Percentiles rank a stretch among this genome's conserved stretches.
phyloP scores from a whole-genome alignment of 2,888 invertebrate genomes.

The Brenthis hecate region DNA sequence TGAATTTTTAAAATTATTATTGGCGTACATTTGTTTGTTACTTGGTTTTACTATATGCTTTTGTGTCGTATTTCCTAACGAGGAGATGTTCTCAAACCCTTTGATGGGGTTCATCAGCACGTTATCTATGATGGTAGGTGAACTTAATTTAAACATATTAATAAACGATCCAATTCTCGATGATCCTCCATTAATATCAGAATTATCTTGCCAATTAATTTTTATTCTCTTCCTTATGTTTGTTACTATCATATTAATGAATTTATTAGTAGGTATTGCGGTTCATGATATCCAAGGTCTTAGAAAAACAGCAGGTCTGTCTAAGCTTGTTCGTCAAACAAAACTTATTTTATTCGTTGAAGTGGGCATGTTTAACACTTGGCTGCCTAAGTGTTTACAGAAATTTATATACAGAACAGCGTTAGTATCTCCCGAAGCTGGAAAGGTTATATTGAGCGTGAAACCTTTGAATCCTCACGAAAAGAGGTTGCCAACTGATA shows the following conservation, averaged over 20 bases:
- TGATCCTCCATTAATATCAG: constrained; percentile 87
- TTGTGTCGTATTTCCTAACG: constrained; percentile 92
- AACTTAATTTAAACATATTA: constrained; percentile 88
- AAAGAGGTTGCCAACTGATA: constrained; percentile 89
- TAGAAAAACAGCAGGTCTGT: constrained; percentile 91
- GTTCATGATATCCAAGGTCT: constrained; percentile 94
- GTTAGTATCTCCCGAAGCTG: constrained; percentile 90
- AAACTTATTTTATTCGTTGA: constrained; percentile 92
- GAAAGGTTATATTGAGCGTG: constrained; percentile 90
- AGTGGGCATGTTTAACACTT: constrained; percentile 89
- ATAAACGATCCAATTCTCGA: constrained; percentile 87
- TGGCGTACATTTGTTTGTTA: constrained; percentile 91
- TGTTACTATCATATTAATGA: constrained; percentile 93
- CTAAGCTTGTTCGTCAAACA: constrained; percentile 91
- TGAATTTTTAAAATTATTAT: constrained; percentile 90
- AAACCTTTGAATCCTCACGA: constrained; percentile 92
- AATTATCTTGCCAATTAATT: constrained; percentile 90
- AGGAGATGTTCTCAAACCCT: constrained; percentile 91
- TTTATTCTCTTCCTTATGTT: constrained; percentile 91
- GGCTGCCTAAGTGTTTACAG: constrained; percentile 87
- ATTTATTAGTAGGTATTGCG: constrained; percentile 92
- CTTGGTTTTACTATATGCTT: constrained; percentile 94
- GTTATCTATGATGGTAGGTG: constrained; percentile 94
- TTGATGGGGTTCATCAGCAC: constrained; percentile 92
- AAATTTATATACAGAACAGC: constrained; percentile 90